Evolutionary conservation across 2,113 vertebrate genomes (phyloP).

Genomic region (Calonectris borealis): DNA sequence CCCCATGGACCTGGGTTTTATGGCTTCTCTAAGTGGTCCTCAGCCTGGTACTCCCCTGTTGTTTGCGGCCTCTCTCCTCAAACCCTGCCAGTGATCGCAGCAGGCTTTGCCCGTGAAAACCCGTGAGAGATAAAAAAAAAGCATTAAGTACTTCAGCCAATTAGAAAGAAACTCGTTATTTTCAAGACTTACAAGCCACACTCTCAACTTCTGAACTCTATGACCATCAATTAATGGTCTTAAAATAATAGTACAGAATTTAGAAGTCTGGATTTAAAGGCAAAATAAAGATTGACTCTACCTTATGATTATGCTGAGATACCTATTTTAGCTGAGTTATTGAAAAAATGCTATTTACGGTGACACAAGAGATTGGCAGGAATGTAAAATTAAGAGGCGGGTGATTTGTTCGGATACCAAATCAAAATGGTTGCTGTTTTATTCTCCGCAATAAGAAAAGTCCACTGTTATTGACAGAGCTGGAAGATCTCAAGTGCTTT

Average conservation of each 20-base stretch:
- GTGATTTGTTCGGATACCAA: neutral
- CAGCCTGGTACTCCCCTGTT: neutral
- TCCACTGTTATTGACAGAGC: accelerated
- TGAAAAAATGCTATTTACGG: neutral
- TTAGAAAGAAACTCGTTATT: neutral
- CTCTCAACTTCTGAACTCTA: neutral
- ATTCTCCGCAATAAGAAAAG: neutral
- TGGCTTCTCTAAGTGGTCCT: neutral
- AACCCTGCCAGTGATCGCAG: neutral
- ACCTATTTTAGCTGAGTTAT: neutral
- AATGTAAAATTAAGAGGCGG: neutral
- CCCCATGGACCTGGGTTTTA: neutral
- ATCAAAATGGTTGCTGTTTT: neutral
- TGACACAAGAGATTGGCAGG: neutral
- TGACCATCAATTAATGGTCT: neutral
- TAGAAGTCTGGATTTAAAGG: neutral
- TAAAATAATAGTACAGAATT: neutral
- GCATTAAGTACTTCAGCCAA: neutral
- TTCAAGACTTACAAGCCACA: neutral
- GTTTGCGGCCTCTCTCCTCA: neutral
- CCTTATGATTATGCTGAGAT: neutral
- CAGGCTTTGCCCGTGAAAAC: neutral
- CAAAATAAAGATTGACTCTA: neutral
- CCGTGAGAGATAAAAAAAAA: no score
- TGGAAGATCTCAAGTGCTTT: neutral